Evolutionary conservation across 2,113 vertebrate species (phyloP).

Genomic region (Rhadina sibilatrix): DNA sequence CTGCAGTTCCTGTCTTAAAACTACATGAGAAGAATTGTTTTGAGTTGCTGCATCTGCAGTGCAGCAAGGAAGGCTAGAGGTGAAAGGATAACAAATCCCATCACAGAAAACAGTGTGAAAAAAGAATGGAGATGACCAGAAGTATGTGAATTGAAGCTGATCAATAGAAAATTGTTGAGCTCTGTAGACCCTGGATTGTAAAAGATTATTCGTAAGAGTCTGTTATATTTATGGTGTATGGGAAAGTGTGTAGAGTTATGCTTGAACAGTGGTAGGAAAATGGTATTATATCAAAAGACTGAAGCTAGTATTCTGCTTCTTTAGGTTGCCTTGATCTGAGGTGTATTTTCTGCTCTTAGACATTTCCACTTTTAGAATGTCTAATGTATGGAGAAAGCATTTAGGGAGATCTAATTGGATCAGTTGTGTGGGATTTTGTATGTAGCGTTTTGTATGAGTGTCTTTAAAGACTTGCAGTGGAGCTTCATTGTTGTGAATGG

Average conservation of each 20-base stretch:
- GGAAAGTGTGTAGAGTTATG: background rate
- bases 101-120: background rate
- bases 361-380: background rate
- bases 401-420: background rate
- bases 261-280: background rate
- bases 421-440: background rate
- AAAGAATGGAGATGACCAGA: background rate
- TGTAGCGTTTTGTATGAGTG: background rate
- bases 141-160: background rate
- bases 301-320: background rate
- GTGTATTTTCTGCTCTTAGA: background rate
- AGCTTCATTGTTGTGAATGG: background rate
- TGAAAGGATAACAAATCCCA: background rate
- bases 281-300: background rate
- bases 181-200: background rate
- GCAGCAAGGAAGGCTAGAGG: conserved; percentile 36
- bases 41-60: conserved; percentile 50
- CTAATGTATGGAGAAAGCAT: background rate
- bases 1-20: conserved; percentile 45
- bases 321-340: background rate
- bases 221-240: background rate
- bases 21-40: conserved; percentile 30
- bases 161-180: background rate
- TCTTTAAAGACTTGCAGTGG: background rate
- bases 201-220: background rate